Base-by-base conservation (phyloP, 2,113 vertebrate species). In the Scalopus aquaticus region DNA sequence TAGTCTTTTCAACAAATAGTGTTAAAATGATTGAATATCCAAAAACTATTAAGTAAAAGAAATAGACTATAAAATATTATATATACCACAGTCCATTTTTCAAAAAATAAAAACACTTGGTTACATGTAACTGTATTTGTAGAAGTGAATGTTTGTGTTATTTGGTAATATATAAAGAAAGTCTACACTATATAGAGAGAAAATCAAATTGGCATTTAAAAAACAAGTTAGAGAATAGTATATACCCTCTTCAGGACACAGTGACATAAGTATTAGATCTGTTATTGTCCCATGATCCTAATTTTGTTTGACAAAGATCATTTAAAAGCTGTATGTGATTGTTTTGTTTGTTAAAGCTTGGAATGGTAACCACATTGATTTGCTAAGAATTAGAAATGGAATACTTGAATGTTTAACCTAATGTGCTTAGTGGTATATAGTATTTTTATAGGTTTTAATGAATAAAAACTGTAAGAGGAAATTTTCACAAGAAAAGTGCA, bases 381-480 rank as follows among this genome's bases (percentile, higher is more conserved):
- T 74, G 39, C 56, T 83, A 13, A 58, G 56, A 79, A 91, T 96
- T 88, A 79, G 35, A 77, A 72, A 37, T 73, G 4, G 30, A 42
- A 35, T 62, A 35, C 46, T 51, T 79, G 37, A 39, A 54, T 37
- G 39, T 93, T 82, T 93, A 78, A 90, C 39, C 69, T 58, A 73
- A 32, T 79, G 24, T 37, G 74, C 10, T 1, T 85, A 51, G 3
- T 77, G 77, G 56, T 74, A 64, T 69, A 17, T n/a, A 64, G 37
- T 51, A 78, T 19, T 67, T 70, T 65, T 65, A 28, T 26, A 65
- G 39, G 3, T 65, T 74, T 74, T 74, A 78, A 87, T 80, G 20
- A 65, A 54, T 95, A 87, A 87, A 86, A 93, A 49, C 74, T 49
- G 51, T 77, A 20, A 88, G 42, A 24, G 37, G 20, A 72, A 90